Base-by-base conservation (phyloP, 2,888 invertebrate genomes). In the Spisula solida region DNA sequence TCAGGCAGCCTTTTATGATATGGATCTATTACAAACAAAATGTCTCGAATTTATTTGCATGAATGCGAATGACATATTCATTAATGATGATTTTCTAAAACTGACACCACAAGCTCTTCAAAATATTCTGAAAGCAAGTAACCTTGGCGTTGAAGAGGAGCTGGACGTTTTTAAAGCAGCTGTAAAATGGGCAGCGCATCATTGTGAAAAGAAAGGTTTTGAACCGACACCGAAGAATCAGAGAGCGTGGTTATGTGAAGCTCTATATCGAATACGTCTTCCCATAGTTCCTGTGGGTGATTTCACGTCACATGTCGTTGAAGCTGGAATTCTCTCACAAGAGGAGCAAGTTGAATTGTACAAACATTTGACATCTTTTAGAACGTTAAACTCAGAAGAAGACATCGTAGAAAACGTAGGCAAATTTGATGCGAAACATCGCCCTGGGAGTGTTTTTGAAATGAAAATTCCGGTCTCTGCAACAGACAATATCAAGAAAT, bases 141-240 rank as follows among this genome's bases (percentile, higher is more conserved):
- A 66, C 78, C 80, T 91, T 0, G 91, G 92, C 31, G 91, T 92
- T 6, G 91, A 90, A 20, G 90, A 89, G 41, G 93, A 93, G 60
- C 60, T 92, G 31, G 92, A 93, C 60, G 90, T 93, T 25, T 92
- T 92, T 41, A 91, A 91, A 51, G 93, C 93, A 10, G 91, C 91
- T 0, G 48, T 93, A 18, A 89, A 89, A 83, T 93, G 93, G 93
- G 90, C 93, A 14, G 78, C 88, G 12, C 88, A 92, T 55, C 91
- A 93, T 41, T 92, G 93, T 81, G 86, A 91, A 80, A 90, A 90
- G 70, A 88, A 91, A 56, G 91, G 90, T 5, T 89, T 89, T 80
- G 90, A 91, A 51, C 84, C 91, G 0, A 93, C 88, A 1, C 75
- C 92, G 2, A 88, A 90, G 31, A 93, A 93, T 78, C 87, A 90